These are phyloP conservation scores for Ceryle rudis DNA, from an alignment of 2,797 vertebrate species.

Conservation along the genomic window DNA sequence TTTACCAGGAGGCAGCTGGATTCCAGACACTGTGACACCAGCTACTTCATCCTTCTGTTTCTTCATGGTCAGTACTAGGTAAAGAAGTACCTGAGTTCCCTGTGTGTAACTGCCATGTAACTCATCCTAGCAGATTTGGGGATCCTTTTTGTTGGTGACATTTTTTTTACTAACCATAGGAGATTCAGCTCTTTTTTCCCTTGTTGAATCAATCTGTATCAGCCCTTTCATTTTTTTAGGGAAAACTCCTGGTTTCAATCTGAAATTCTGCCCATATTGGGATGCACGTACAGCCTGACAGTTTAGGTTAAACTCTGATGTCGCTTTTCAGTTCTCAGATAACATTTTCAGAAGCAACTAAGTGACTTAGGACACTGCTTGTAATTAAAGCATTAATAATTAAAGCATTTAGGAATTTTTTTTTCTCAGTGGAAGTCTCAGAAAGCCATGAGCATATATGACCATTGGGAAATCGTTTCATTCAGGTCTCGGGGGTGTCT, in stretches of 20 bases:
- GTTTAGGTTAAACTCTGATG: neutral
- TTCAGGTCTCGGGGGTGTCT: neutral
- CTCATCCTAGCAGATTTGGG: neutral
- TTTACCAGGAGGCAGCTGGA: neutral
- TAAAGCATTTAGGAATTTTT: conserved; percentile 6
- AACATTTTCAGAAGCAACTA: neutral
- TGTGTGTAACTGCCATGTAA: neutral
- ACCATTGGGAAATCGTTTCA: neutral
- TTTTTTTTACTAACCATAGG: neutral
- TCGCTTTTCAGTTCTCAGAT: neutral
- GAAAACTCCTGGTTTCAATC: fast-evolving
- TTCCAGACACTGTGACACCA: neutral
- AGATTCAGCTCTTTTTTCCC: neutral
- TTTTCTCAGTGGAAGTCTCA: neutral
- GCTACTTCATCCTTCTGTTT: neutral
- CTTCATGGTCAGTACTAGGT: neutral
- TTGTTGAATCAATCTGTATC: neutral
- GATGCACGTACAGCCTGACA: neutral
- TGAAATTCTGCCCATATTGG: neutral
- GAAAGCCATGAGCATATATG: neutral
- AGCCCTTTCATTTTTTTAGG: neutral
- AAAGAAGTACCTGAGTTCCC: neutral
- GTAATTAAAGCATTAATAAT: neutral
- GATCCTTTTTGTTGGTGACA: neutral
- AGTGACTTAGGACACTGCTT: neutral